These are phyloP conservation scores for Trichechus manatus DNA, from an alignment of 2,113 vertebrate species.

Conservation along the genomic window DNA sequence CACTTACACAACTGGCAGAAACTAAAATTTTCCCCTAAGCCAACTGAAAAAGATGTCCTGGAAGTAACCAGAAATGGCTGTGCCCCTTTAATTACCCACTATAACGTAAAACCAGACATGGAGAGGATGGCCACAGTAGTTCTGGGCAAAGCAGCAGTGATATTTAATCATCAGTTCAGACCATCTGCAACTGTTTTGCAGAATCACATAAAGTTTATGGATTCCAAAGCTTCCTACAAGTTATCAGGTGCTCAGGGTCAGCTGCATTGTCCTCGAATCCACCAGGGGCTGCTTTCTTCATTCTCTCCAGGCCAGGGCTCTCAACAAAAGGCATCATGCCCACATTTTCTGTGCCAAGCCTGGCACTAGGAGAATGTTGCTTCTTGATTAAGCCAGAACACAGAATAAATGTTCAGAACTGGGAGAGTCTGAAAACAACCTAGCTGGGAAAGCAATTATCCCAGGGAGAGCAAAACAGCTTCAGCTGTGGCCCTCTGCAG, in stretches of 20 bases:
- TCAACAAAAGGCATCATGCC: conserved; percentile 73
- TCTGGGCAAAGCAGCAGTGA: conserved; percentile 77
- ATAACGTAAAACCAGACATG: conserved; percentile 65
- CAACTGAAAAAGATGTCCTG: conserved; percentile 57
- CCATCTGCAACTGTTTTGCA: conserved; percentile 88
- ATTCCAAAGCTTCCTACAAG: conserved; percentile 76
- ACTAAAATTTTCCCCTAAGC: conserved; percentile 39
- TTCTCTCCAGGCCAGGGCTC: conserved; percentile 71
- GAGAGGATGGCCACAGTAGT: conserved; percentile 65
- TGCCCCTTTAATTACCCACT: conserved; percentile 78
- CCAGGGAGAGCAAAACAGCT: not conserved
- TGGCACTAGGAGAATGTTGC: conserved; percentile 71
- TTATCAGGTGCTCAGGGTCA: conserved; percentile 82
- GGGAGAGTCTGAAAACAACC: conserved; percentile 77
- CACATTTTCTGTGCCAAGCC: conserved; percentile 60
- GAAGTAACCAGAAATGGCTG: conserved; percentile 52
- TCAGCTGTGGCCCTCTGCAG: conserved; percentile 17
- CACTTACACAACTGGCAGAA: conserved; percentile 59
- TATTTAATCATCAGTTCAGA: conserved; percentile 84
- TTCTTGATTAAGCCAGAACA: conserved; percentile 79
- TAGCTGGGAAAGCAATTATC: conserved; percentile 80
- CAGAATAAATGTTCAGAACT: conserved; percentile 79
- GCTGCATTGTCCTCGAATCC: conserved; percentile 72
- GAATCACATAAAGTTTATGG: conserved; percentile 79
- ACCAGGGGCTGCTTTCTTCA: conserved; percentile 62